Base-by-base conservation (phyloP, 35 echinoderm and acorn worm genomes). In the Heliocidaris tuberculata region DNA sequence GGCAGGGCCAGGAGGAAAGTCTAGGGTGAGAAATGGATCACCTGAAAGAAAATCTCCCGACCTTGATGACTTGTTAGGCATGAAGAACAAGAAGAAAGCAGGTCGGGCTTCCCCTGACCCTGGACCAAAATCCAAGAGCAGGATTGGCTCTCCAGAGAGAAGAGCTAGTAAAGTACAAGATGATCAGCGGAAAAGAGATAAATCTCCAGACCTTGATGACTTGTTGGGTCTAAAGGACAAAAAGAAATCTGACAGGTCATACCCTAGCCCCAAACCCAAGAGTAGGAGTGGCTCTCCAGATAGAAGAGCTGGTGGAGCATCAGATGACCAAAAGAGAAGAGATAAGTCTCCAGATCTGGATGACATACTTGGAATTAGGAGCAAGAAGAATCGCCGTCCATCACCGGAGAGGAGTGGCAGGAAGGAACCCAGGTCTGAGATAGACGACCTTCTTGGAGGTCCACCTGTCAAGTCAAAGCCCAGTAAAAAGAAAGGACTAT, bases 51-150 rank as follows among this genome's bases (percentile, higher is more conserved):
- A 96, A 94, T 86, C 70, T 12, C 90, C 86, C 8, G 94, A 89
- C 86, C 48, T 95, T 59, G 94, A 91, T 95, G 94, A 95, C 88
- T 88, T 95, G 48, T 32, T 95, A n/a, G 94, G 94, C 30, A 56
- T 90, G 86, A 95, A 88, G 49, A 95, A 90, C 30, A 86, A 65
- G 27, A 94, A 91, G 50, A 94, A 95, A 65, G 29, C 86, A 17
- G 70, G 85, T 29, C 91, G 94, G 48, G 86, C 47, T 31, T 88
- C 94, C 5, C 94, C 47, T 86, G 35, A 93, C 17, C 92, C 85
- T 6, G 86, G 47, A 48, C 24, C 85, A 24, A 96, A 86, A 60
- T 30, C 78, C 12, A 96, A 93, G 48, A 31, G 27, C 9, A 47
- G 91, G 59, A 70, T 32, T 31, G 60, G 60, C 42, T 96, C 95